Percentiles rank a stretch among this genome's conserved stretches.
Conservation (phyloP, 2,113 vertebrate genomes). For the Strix aluco region DNA sequence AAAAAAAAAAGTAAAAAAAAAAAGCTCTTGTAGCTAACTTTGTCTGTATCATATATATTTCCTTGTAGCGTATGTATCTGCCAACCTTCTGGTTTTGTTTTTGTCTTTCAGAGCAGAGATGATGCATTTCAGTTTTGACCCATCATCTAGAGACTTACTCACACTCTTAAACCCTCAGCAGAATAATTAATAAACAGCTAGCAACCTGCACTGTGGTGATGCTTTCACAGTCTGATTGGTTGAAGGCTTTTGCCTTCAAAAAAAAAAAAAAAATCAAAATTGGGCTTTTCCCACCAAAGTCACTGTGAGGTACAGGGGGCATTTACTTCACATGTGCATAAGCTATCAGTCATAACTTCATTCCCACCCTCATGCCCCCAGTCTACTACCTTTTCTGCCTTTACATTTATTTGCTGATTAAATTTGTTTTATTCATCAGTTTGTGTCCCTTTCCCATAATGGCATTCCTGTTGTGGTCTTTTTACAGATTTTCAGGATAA, state of each 20-base stretch:
- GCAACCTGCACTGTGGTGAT: background rate
- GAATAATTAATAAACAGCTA: background rate
- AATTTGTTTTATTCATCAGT: background rate
- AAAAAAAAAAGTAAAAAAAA: background rate
- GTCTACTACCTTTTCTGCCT: background rate
- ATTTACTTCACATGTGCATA: background rate
- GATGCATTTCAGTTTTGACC: background rate
- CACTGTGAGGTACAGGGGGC: background rate
- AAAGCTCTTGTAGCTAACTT: background rate
- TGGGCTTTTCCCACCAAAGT: background rate
- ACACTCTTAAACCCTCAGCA: background rate
- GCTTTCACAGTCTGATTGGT: background rate
- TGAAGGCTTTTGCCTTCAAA: background rate
- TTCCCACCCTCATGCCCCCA: background rate
- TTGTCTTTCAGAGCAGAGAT: background rate
- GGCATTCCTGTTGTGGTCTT: background rate
- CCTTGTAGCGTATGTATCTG: background rate
- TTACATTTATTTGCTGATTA: background rate
- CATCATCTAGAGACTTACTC: background rate
- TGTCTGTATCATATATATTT: background rate
- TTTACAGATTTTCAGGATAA: constrained; percentile 28
- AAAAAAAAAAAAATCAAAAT: background rate
- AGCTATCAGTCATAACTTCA: background rate
- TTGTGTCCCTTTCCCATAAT: background rate
- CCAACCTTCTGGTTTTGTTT: background rate